Base-by-base conservation (phyloP, 23 tunicate genomes). In the Halocynthia aurantium region DNA sequence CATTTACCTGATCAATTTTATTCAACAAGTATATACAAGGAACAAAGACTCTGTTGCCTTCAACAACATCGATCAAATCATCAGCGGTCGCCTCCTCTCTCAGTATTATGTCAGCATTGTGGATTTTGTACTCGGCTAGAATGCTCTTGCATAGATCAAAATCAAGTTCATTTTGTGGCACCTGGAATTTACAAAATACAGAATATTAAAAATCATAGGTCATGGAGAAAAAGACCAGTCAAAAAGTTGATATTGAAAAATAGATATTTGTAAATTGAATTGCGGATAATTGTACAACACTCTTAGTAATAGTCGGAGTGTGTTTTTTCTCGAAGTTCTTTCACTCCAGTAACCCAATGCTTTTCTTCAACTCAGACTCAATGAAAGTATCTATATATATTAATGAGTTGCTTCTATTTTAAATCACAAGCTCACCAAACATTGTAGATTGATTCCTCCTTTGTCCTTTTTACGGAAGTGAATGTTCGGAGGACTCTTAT, bases 11-110 rank as follows among this genome's bases (percentile, higher is more conserved):
- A 75, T 96, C 99, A 64, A 96, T 96, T 80, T 96, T 96, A 60
- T 96, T 96, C 7, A 96, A 83, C 13, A 96, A 51, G 55, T 96
- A 96, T 6, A 96, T 85, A 51, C 97, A 92, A 11, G 99, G 99
- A 68, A 96, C 73, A 82, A 90, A 96, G 51, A 96, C 96, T 57
- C 99, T 77, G 85, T 96, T 96, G 56, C 99, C 99, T 52, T 96
- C 99, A 50, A 96, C 76, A 7, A 85, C 83, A 61, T 96, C 99
- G 65, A 96, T 96, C 12, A 96, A 72, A 63, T 89, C 96, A 67
- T 96, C 99, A 51, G 93, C 21, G 9, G 88, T 56, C 51, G 98
- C 88, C 53, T 96, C 97, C 77, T 89, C 96, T 55, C 94, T 85
- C 80, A 96, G 57, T 22, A 92, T 96, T 6, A 96, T 83, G 55